Evolutionary conservation across 1,140 invertebrate genomes (phyloP), one percentile per base, ranked within the genome.

Genomic region (Mamestra configurata): DNA sequence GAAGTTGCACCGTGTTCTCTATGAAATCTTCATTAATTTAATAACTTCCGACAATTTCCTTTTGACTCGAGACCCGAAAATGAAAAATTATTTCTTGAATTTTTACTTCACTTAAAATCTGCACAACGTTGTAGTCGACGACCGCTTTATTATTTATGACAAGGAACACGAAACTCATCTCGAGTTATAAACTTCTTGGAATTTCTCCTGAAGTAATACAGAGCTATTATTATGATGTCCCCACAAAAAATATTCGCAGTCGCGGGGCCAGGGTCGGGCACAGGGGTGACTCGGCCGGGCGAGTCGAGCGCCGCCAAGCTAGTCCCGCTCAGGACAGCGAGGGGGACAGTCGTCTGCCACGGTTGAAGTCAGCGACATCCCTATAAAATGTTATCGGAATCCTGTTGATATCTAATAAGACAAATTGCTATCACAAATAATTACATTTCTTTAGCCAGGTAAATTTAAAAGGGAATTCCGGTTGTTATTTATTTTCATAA

Each of bases 151-250:
- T 94, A 95, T 95, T 94, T 94, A 94, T 93, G 93, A 94, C 92
- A 94, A 93, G 92, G 92, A 94, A 94, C 93, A 94, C 93, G 92
- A 94, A 94, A 94, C 93, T 94, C 93, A 94, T 94, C 92, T 94
- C 93, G 92, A 94, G 93, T 94, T 94, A 94, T 94, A 94, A 94
- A 94, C 92, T 94, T 94, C 93, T 93, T 94, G 93, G 93, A 94
- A 94, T 94, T 94, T 94, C 92, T 94, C 92, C 92, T 94, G 93
- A 94, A 94, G 93, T 94, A 94, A 94, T 94, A 94, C 92, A 94
- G 92, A 93, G 93, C 93, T 93, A 94, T 94, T 94, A 94, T 94
- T 94, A 94, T 94, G 92, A 94, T 93, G 93, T 94, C 92, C 91
- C 92, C 92, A 89, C 93, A 92, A 94, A 94, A 94, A 94, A 94